A percentile compares a stretch with the other conserved stretches of the same genome.
phyloP scores from a whole-genome alignment of 2,888 invertebrate genomes.

The Caradrina clavipalpis region DNA sequence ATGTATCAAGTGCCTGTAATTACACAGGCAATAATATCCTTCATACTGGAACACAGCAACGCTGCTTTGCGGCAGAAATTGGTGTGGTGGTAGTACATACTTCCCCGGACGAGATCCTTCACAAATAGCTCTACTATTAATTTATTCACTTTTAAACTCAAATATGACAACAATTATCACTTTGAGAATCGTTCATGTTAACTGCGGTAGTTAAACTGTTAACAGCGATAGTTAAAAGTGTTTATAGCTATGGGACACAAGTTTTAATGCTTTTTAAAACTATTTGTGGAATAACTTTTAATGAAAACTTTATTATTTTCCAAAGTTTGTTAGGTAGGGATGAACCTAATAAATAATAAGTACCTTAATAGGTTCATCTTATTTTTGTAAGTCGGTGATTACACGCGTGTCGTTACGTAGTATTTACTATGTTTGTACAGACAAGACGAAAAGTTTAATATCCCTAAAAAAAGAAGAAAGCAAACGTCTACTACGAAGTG shows the following conservation, averaged over 20 bases:
- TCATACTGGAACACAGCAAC: too few species aligned
- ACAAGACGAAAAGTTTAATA: neutral
- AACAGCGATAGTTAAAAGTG: neutral
- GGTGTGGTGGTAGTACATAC: too few species aligned
- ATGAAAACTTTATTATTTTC: constrained; percentile 3
- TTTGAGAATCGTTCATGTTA: neutral
- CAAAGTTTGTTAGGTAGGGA: neutral
- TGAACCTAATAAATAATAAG: neutral
- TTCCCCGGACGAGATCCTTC: too few species aligned
- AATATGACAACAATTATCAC: neutral
- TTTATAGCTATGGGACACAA: neutral
- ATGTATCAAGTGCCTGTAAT: too few species aligned
- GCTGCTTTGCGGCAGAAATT: too few species aligned
- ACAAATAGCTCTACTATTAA: too few species aligned
- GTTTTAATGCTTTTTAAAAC: constrained; percentile 2
- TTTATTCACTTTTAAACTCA: neutral
- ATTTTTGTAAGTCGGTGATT: too few species aligned
- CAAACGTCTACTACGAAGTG: too few species aligned
- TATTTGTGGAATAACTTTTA: neutral
- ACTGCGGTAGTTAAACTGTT: neutral
- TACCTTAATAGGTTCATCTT: too few species aligned
- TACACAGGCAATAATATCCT: too few species aligned
- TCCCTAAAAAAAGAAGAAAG: too few species aligned
- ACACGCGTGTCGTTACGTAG: too few species aligned
- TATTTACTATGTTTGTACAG: neutral